Conservation (phyloP, 1,140 invertebrate species). For the Sarcophaga bullata region DNA sequence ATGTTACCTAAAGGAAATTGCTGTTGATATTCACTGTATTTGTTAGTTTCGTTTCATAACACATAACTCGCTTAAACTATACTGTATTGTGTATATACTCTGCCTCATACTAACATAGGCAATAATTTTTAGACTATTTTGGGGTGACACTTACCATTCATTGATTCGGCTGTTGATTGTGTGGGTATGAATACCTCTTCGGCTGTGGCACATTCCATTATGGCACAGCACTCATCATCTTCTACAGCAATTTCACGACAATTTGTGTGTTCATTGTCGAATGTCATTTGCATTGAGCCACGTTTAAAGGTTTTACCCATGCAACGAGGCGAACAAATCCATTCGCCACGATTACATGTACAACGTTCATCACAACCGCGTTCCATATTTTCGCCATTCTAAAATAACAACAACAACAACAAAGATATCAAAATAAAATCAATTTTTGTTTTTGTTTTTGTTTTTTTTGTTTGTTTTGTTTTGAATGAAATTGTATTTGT, state of each 20-base stretch:
- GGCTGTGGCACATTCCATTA: slow-evolving; percentile 69
- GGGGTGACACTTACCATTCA: slow-evolving; percentile 39
- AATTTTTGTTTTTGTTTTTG: too few species aligned
- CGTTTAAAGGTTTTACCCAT: slow-evolving; percentile 71
- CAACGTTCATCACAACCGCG: slow-evolving; percentile 78
- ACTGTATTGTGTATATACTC: not conserved
- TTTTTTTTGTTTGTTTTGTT: too few species aligned
- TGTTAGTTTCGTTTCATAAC: too few species aligned
- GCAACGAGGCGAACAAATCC: slow-evolving; percentile 77
- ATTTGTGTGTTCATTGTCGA: slow-evolving; percentile 70
- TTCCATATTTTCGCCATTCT: slow-evolving; percentile 74
- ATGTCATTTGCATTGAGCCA: slow-evolving; percentile 69
- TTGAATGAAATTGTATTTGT: not conserved
- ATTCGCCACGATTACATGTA: slow-evolving; percentile 72
- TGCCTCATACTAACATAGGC: not conserved
- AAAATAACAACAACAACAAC: slow-evolving; percentile 32
- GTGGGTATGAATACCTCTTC: slow-evolving; percentile 20
- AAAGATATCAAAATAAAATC: too few species aligned
- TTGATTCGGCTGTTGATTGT: slow-evolving; percentile 55
- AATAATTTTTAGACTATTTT: not conserved
- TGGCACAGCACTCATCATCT: slow-evolving; percentile 82
- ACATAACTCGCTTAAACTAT: not conserved
- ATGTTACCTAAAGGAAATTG: not conserved
- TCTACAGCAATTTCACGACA: slow-evolving; percentile 76
- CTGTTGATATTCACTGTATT: too few species aligned